Evolutionary conservation across 2,113 vertebrate genomes (phyloP), one percentile per base, ranked within the genome.

Genomic region (Chloropsis hardwickii): DNA sequence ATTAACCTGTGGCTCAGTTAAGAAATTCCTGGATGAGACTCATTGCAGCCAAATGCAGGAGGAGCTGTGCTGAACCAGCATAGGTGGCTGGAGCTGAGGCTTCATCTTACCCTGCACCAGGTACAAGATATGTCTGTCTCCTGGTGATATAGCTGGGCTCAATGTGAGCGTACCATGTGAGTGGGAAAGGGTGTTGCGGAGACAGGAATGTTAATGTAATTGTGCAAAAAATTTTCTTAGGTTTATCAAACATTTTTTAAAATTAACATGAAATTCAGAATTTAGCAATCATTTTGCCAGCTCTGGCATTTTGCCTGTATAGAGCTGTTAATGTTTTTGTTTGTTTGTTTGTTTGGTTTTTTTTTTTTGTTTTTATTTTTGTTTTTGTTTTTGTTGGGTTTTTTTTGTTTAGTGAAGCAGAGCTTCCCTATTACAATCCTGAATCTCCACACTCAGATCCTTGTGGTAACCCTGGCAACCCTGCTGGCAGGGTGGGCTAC

Each of bases 391-490:
- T 64, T 62, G 47, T 79, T 86, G 69, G 16, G 10, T 20, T 27
- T 11, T 10, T 11, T 61, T 62, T 78, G 65, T 81, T 93, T 69
- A 76, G 69, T 58, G 88, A 90, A 95, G 90, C 85, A 83, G 71
- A 65, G 22, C 66, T 82, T 80, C 74, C 67, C 45, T 80, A 10
- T 93, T 79, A 72, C 19, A 82, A 18, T n/a, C 37, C 58, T 79
- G 85, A 82, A 35, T 76, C 57, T 64, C 70, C 24, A 13, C 78
- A 13, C 78, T 77, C 20, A 22, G 51, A 85, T 25, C 35, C 51
- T 61, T 65, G 27, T 1, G 13, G 92, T 96, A 96, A 88, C 96
- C 94, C 48, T 92, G 58, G 92, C 88, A 97, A 95, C 90, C 88
- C 70, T 0, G 0, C 17, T 56, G 69, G 28, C 57, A 48, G n/a